A percentile compares a stretch with the other conserved stretches of the same genome.
These are phyloP conservation scores for Lasioglossum villosulum DNA, from an alignment of 2,888 invertebrate species.

Conservation along the genomic window DNA sequence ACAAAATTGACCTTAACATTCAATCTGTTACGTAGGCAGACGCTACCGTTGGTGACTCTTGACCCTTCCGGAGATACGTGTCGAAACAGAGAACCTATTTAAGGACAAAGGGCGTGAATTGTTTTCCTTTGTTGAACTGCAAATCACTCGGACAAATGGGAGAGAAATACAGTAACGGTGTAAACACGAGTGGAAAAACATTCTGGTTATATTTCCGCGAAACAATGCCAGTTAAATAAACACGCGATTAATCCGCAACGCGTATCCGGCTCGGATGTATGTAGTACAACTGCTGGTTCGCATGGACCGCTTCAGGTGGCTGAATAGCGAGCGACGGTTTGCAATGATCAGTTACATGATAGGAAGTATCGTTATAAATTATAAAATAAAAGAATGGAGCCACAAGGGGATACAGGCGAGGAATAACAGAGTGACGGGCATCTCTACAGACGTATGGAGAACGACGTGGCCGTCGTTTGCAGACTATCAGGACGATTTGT, in stretches of 20 bases:
- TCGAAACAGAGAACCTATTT: no score
- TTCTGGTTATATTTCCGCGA: background rate
- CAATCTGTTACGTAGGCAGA: no score
- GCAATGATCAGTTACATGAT: background rate
- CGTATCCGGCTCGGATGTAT: background rate
- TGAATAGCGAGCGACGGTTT: background rate
- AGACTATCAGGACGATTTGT: no score
- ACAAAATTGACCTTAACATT: no score
- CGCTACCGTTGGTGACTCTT: no score
- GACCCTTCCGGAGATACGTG: no score
- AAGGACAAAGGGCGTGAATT: background rate
- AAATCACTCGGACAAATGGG: background rate
- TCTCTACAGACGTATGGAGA: no score
- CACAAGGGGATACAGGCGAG: no score
- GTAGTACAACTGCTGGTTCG: background rate
- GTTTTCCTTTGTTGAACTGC: background rate
- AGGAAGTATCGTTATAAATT: background rate
- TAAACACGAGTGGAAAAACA: background rate
- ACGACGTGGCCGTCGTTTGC: no score
- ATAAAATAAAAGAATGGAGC: background rate
- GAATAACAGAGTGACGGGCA: no score
- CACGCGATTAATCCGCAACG: background rate
- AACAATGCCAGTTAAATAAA: background rate
- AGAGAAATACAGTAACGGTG: background rate
- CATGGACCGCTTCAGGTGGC: background rate